Evolutionary conservation across 2,797 vertebrate genomes (phyloP).

Genomic region (Dendrocincla fuliginosa): DNA sequence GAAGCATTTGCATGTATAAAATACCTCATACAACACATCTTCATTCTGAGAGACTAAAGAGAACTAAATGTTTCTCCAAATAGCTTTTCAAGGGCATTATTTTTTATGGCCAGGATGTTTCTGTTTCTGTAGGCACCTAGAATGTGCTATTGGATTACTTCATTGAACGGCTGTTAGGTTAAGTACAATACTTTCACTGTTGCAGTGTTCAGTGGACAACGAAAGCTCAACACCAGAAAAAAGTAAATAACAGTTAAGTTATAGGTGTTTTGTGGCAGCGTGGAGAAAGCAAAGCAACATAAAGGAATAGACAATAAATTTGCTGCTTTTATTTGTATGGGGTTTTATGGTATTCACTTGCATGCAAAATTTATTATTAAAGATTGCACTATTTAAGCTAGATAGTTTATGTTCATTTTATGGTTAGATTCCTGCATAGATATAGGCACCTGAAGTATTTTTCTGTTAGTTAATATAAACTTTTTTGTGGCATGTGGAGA

Average conservation of each 20-base stretch:
- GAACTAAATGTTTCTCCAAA: constrained; percentile 53
- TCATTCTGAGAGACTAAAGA: constrained; percentile 51
- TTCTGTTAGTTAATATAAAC: neutral
- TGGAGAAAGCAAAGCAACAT: neutral
- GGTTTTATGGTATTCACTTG: neutral
- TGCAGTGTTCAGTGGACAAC: constrained; percentile 10
- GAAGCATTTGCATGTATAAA: constrained; percentile 66
- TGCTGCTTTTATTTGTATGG: neutral
- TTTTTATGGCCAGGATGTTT: constrained; percentile 66
- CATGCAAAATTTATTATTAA: neutral
- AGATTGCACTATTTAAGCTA: neutral
- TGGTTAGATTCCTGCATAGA: neutral
- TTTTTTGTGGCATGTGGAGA: neutral
- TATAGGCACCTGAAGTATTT: neutral
- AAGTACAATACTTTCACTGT: neutral
- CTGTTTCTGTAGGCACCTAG: constrained; percentile 49
- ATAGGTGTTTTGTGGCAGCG: neutral
- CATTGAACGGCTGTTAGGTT: neutral
- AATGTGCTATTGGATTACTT: constrained; percentile 39
- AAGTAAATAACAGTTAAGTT: neutral
- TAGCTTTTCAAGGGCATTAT: constrained; percentile 56
- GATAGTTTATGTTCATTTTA: neutral
- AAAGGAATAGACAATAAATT: neutral
- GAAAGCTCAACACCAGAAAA: neutral
- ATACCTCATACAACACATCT: constrained; percentile 61